Base-by-base conservation (phyloP, 2,113 vertebrate species). In the Xenopus laevis region DNA sequence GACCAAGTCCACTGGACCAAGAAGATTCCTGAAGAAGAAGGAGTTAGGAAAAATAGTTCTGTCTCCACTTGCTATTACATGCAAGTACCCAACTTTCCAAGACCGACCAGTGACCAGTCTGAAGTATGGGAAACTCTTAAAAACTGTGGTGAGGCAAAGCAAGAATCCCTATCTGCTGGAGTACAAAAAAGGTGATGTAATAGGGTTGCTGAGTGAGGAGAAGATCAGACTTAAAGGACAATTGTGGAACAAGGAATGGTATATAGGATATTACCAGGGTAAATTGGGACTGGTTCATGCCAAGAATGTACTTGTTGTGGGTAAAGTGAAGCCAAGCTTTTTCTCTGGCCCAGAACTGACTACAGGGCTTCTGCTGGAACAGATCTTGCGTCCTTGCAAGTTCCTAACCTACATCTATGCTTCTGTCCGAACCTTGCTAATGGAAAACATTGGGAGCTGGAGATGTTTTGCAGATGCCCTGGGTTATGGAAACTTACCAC, bases 321-420 rank as follows among this genome's bases (percentile, higher is more conserved):
- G 95, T 12, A 93, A 90, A 79, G 87, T 91, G 0, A 89, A 92
- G 65, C 95, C 96, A 68, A 89, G 89, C 82, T 90, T 90, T 79
- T 92, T 94, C 23, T 81, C 84, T 0, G 96, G 96, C 46, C 91
- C 95, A 0, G 94, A 98, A 67, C 93, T 99, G 15, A 95, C 93
- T 6, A 97, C 95, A 0, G 83, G 90, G 1, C 13, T 88, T 67
- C 82, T 99, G 72, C 87, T 99, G 13, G 96, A 98, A 74, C 97
- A 98, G 84, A 94, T 96, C 10, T 85, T 99, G 63, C 91, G 93
- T 71, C 94, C 97, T 9, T 96, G 94, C 83, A 99, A 98, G 79
- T 99, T 96, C 82, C 91, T 99, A 65, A 99, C 97, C 1, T 99
- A 98, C 83, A 97, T 99, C 82, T 99, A 98, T 0, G 95, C 97